Percentiles rank a stretch among this genome's conserved stretches.
phyloP scores from a whole-genome alignment of 2,113 vertebrate species.

The Eretmodus cyanostictus region DNA sequence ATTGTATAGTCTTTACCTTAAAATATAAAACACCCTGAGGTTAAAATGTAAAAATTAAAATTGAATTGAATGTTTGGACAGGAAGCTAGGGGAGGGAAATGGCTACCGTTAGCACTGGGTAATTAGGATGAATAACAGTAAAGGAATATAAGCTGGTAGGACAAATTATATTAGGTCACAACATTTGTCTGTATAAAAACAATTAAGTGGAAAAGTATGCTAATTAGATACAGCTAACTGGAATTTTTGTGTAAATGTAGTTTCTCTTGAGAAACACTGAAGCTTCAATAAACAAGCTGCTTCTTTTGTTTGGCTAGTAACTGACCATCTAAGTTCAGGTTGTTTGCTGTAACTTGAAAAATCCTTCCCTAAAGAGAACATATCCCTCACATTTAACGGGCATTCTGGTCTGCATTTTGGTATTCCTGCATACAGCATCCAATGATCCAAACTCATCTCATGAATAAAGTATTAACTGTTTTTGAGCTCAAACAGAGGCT shows the following conservation, averaged over 20 bases:
- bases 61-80: not conserved
- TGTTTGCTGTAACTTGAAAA: not conserved
- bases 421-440: not conserved
- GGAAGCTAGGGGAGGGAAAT: not conserved
- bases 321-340: not conserved
- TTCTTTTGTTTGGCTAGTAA: not conserved
- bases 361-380: not conserved
- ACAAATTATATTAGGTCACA: not conserved
- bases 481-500: slow-evolving; percentile 26
- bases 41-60: not conserved
- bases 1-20: not conserved
- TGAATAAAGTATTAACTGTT: slow-evolving; percentile 40
- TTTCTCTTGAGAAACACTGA: not conserved
- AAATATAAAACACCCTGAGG: not conserved
- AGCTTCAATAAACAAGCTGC: not conserved
- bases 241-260: not conserved
- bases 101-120: not conserved
- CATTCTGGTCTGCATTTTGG: not conserved
- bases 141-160: not conserved
- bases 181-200: not conserved
- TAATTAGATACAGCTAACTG: not conserved
- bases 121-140: not conserved
- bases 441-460: not conserved
- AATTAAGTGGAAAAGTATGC: not conserved
- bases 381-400: not conserved